Base-by-base conservation (phyloP, 2,113 vertebrate genomes). In the Procapra przewalskii region DNA sequence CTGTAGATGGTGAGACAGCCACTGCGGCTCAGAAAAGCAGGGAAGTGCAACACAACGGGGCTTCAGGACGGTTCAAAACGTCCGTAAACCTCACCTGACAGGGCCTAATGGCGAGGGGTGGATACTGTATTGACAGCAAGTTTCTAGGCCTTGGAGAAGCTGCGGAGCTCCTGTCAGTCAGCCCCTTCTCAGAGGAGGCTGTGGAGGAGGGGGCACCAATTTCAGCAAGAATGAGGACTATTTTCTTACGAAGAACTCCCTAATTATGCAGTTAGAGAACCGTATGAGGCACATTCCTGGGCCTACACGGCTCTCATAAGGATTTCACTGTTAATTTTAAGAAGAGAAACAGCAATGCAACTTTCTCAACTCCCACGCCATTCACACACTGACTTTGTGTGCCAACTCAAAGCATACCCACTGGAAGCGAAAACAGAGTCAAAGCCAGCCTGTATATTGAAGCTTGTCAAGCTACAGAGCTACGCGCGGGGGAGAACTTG, bases 381-480 rank as follows among this genome's bases (percentile, higher is more conserved):
- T 98, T 98, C 98, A 92, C 98, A 97, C 59, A 96, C 16, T 7
- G 43, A 96, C 31, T 94, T 96, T 95, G 86, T 97, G 88, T 95
- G 98, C 98, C 98, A 98, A 96, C 98, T 98, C 88, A 52, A 95
- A 98, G 98, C 87, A 95, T 96, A 98, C 98, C 98, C 43, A 15
- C 85, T 98, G 97, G 98, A 98, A 98, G 98, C 40, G 88, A 98
- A 99, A 99, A 98, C 97, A 98, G 97, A 93, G 75, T 36, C 31
- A 15, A 45, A 31, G 98, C 98, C 98, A 98, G 97, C 1, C 17
- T 92, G 89, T 79, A 79, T 64, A 80, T 40, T 23, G 95, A 97
- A 97, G 27, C 64, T 97, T 97, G 96, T 96, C 92, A 94, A 86
- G 84, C 95, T 36, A 4, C 14, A 94, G 50, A 97, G 36, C 90